A percentile compares a stretch with the other conserved stretches of the same genome.
These are phyloP conservation scores for Athalia cordata DNA, from an alignment of 2,888 invertebrate species.

Conservation along the genomic window DNA sequence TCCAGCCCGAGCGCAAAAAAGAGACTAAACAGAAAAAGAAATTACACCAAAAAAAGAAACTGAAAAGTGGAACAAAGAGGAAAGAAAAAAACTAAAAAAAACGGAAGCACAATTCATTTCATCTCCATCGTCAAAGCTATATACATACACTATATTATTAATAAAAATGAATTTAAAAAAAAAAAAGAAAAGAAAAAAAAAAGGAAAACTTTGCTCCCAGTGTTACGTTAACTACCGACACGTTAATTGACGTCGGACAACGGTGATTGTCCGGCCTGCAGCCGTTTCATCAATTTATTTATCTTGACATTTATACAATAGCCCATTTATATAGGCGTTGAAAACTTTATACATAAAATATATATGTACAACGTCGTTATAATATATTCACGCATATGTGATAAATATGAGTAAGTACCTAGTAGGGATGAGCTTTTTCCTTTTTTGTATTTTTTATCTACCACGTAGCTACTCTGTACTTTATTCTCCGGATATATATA, in stretches of 20 bases:
- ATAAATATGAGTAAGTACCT: slow-evolving; percentile 16
- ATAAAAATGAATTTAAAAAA: not conserved
- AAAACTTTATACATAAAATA: too few species aligned
- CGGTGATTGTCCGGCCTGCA: slow-evolving; percentile 8
- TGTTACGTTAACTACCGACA: slow-evolving; percentile 19
- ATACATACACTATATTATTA: not conserved
- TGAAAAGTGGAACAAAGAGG: not conserved
- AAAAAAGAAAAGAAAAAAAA: not conserved
- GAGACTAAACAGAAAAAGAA: too few species aligned
- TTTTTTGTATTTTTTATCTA: not conserved
- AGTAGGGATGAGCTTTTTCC: not conserved
- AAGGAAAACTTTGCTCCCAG: slow-evolving; percentile 2
- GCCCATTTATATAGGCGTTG: too few species aligned
- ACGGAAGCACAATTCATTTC: slow-evolving; percentile 11
- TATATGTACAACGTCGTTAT: not conserved
- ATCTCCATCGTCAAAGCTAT: slow-evolving; percentile 2
- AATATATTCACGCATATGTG: not conserved
- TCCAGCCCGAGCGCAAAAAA: not conserved
- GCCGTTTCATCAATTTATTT: slow-evolving; percentile 32
- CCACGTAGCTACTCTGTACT: not conserved
- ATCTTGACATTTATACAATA: not conserved
- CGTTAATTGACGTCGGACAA: slow-evolving; percentile 37
- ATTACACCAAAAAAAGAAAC: not conserved
- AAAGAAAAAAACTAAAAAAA: not conserved
- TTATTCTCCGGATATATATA: too few species aligned